These are phyloP conservation scores for Helicorthomorpha holstii DNA, from an alignment of 1,140 invertebrate genomes.

Conservation along the genomic window DNA sequence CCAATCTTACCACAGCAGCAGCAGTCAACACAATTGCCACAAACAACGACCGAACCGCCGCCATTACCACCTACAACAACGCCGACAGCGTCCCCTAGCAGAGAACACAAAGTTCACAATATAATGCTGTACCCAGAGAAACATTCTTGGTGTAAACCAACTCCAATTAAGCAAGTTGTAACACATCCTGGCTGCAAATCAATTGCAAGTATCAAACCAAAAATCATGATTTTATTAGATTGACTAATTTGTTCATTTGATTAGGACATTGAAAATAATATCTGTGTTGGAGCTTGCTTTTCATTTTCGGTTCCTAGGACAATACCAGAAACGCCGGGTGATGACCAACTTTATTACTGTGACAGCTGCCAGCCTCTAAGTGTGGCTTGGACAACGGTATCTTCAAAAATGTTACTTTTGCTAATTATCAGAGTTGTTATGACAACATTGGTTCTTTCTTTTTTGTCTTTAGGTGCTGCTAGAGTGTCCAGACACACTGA, in stretches of 20 bases:
- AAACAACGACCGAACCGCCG: too few species aligned
- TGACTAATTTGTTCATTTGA: background rate
- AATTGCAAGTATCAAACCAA: background rate
- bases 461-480: slow-evolving; percentile 31
- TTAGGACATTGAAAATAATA: slow-evolving; percentile 44
- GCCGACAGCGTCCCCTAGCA: too few species aligned
- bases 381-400: slow-evolving; percentile 43
- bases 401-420: slow-evolving; percentile 8
- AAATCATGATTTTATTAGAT: background rate
- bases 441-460: background rate
- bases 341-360: slow-evolving; percentile 44
- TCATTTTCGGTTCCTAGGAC: slow-evolving; percentile 48
- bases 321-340: slow-evolving; percentile 41
- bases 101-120: slow-evolving; percentile 52
- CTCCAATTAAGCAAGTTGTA: slow-evolving; percentile 45
- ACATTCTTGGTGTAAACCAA: slow-evolving; percentile 49
- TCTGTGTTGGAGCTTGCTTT: slow-evolving; percentile 48
- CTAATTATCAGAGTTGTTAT: background rate
- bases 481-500: slow-evolving; percentile 34
- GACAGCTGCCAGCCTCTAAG: slow-evolving; percentile 45
- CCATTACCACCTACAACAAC: too few species aligned
- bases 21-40: too few species aligned
- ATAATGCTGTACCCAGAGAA: slow-evolving; percentile 46
- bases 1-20: too few species aligned
- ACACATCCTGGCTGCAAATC: slow-evolving; percentile 40